These are phyloP conservation scores for Paraescarpia echinospica DNA, from an alignment of 1,140 invertebrate species.

Conservation along the genomic window DNA sequence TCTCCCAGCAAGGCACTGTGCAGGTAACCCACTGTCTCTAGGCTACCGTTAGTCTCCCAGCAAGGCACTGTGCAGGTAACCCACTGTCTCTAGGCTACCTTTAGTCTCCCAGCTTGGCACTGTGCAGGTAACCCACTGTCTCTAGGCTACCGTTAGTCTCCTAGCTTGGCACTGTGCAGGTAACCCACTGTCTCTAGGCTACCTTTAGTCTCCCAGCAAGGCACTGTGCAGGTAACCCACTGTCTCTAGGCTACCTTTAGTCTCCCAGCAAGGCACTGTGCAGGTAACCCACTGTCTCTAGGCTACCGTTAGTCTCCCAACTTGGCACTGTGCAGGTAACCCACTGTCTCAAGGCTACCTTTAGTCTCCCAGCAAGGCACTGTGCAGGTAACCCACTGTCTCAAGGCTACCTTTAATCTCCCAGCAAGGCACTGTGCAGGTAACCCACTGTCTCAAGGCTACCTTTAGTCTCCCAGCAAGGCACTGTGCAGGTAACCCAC, in stretches of 20 bases:
- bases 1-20: constrained; percentile 91
- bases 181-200: too few relatives aligned
- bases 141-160: too few relatives aligned
- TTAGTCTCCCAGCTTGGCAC: constrained; percentile 95
- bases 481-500: constrained; percentile 81
- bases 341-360: constrained; percentile 16
- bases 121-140: constrained; percentile 73
- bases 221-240: constrained; percentile 81
- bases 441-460: too few relatives aligned
- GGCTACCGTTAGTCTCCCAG: too few relatives aligned
- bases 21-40: constrained; percentile 68
- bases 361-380: constrained; percentile 87
- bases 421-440: too few relatives aligned
- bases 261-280: too few relatives aligned
- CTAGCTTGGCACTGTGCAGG: too few relatives aligned
- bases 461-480: constrained; percentile 90
- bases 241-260: background rate
- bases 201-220: constrained; percentile 90
- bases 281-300: too few relatives aligned
- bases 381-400: constrained; percentile 73
- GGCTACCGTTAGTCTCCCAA: constrained; percentile 88
- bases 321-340: constrained; percentile 88
- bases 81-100: too few relatives aligned
- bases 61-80: too few relatives aligned
- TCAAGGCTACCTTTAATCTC: too few relatives aligned